Evolutionary conservation across 1,140 invertebrate genomes (phyloP).

Genomic region (Drosophila arawakana): DNA sequence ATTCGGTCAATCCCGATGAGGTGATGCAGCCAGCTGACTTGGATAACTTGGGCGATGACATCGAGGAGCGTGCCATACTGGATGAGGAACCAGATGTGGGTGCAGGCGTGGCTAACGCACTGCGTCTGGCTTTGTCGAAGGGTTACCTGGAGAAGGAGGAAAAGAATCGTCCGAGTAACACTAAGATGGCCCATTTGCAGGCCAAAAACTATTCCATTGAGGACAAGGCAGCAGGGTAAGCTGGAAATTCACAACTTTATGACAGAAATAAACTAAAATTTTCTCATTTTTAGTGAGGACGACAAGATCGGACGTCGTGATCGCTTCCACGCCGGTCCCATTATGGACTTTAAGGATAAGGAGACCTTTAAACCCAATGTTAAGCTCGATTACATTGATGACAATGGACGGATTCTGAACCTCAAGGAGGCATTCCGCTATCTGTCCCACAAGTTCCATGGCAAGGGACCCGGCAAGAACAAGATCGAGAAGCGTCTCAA

Average conservation of each 20-base stretch:
- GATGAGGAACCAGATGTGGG: slow-evolving; percentile 98
- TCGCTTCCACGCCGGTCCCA: slow-evolving; percentile 92
- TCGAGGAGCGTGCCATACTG: slow-evolving; percentile 90
- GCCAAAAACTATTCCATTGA: slow-evolving; percentile 98
- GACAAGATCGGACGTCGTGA: slow-evolving; percentile 91
- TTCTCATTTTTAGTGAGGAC: slow-evolving; percentile 88
- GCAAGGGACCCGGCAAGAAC: slow-evolving; percentile 99
- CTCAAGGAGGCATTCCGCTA: slow-evolving; percentile 99
- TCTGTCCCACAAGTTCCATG: slow-evolving; percentile 99
- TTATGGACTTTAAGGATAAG: slow-evolving; percentile 97
- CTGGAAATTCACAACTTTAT: neutral
- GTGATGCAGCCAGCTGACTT: slow-evolving; percentile 74
- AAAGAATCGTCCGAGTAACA: slow-evolving; percentile 89
- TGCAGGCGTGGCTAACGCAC: slow-evolving; percentile 95
- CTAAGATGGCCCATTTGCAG: slow-evolving; percentile 90
- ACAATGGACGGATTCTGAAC: slow-evolving; percentile 94
- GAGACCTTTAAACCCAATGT: slow-evolving; percentile 96
- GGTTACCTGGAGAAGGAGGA: slow-evolving; percentile 96
- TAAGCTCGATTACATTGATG: slow-evolving; percentile 99
- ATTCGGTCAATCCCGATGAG: slow-evolving; percentile 85
- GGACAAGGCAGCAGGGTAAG: slow-evolving; percentile 95
- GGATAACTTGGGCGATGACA: slow-evolving; percentile 76
- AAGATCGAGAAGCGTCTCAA: slow-evolving; percentile 98
- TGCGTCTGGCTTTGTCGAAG: slow-evolving; percentile 97
- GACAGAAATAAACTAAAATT: neutral